phyloP scores from a whole-genome alignment of 2,888 invertebrate species.

The Escarpia spicata region DNA sequence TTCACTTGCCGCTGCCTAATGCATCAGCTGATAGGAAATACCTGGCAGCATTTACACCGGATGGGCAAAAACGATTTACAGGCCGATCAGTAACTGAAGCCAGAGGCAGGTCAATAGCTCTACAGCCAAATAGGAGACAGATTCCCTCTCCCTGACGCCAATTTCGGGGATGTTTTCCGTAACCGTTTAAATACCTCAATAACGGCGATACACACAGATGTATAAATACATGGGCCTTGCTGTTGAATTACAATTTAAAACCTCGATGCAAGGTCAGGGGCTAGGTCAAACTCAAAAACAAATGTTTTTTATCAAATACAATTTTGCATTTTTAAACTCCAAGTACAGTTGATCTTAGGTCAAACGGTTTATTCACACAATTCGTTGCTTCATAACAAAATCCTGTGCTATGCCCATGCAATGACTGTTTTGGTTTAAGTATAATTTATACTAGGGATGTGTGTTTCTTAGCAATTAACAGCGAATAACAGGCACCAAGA shows the following conservation, averaged over 20 bases:
- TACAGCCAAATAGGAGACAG: background rate
- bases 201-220: background rate
- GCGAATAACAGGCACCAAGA: background rate
- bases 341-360: too few relatives aligned
- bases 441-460: background rate
- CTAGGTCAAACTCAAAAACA: background rate
- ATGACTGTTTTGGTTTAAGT: background rate
- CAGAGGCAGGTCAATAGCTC: background rate
- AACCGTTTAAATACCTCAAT: background rate
- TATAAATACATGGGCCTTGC: background rate
- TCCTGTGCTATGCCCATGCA: background rate
- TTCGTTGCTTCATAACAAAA: background rate
- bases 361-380: background rate
- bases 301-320: too few relatives aligned
- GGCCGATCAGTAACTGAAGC: constrained; percentile 5
- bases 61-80: background rate
- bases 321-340: too few relatives aligned
- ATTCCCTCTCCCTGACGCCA: background rate
- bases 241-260: background rate
- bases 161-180: background rate
- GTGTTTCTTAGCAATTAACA: background rate
- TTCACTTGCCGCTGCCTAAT: background rate
- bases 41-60: constrained; percentile 4
- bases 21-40: background rate
- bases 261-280: background rate